Base-by-base conservation (phyloP, 2,113 vertebrate genomes). In the Empidonax alnorum region DNA sequence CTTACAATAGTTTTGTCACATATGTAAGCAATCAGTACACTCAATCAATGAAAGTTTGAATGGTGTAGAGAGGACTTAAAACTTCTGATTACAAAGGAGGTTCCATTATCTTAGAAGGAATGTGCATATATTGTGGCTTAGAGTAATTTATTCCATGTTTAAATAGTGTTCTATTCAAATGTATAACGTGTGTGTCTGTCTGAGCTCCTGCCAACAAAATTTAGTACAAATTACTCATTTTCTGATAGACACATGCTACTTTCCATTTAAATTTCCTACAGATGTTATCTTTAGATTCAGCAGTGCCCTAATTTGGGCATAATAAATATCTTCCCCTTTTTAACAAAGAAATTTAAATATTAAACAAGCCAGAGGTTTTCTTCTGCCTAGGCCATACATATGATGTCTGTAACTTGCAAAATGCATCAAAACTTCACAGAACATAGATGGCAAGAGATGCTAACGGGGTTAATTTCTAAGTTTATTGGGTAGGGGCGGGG, bases 181-280 rank as follows among this genome's bases (percentile, higher is more conserved):
- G 84, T 72, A 47, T 55, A 91, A 94, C 44, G 28, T 92, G 78
- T 95, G 78, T 95, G 93, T 78, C 86, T 97, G 84, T 82, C 73
- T 96, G 91, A 97, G 94, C 35, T 94, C n/a, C 90, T 97, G 96
- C 96, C 93, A 98, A 97, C 66, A 97, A 91, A 87, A 94, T 95
- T 91, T 92, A 92, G 94, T 95, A 97, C 90, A 88, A 97, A 94
- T 97, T 87, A 92, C 90, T 95, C 55, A 30, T 96, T 95, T 97
- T 94, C 92, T 97, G 94, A 98, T 89, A 97, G 96, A 94, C 87
- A 96, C 18, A 73, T 90, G 75, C 82, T 89, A 71, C 83, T 97
- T 97, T 94, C 91, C 73, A 92, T 77, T 97, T 96, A 90, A 84
- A 91, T 97, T 98, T 97, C 94, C 89, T 84, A 96, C 92, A 97